Base-by-base conservation (phyloP, 2,113 vertebrate species). In the Zapus hudsonius region DNA sequence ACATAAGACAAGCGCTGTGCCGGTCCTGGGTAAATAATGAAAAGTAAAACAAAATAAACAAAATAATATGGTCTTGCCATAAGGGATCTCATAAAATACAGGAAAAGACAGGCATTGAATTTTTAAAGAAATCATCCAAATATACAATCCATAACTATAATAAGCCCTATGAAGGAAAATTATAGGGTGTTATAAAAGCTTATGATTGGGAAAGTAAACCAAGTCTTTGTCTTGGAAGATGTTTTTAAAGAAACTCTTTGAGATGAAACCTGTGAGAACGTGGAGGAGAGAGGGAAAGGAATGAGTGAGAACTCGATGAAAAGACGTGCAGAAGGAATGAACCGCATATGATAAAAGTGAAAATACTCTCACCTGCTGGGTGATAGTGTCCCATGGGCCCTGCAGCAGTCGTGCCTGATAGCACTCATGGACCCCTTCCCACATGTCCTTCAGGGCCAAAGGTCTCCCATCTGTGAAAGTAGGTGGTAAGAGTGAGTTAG, bases 391-490 rank as follows among this genome's bases (percentile, higher is more conserved):
- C 98, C 99, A 98, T 4, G 99, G 99, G 19, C 97, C 98, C 57
- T 98, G 98, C 73, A 97, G 97, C 40, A 99, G 97, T 57, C 97
- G 96, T 2, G 90, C 92, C 93, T 96, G 98, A 94, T 99, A 99
- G 97, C 98, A 98, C 7, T 98, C 97, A 94, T 99, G 99, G 84
- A 99, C 98, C 23, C 96, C 97, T 79, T 97, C 97, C 99, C 99
- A 99, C 81, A 99, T 98, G 76, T 99, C 99, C 95, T 99, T 98
- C 91, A 99, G 96, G 16, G 97, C 97, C 94, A 99, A 96, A 69
- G 98, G 98, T 94, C 96, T 98, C 92, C 99, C 99, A 96, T 99
- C 99, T 99, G 97, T 40, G 67, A 97, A 98, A 96, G 70, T 7
- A 86, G n/a, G 90, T 11, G 84, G 55, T n/a, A 72, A 89, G 83